Percentiles rank a stretch among this genome's conserved stretches.
phyloP scores from a whole-genome alignment of 2,113 vertebrate species.

The Oplegnathus fasciatus region DNA sequence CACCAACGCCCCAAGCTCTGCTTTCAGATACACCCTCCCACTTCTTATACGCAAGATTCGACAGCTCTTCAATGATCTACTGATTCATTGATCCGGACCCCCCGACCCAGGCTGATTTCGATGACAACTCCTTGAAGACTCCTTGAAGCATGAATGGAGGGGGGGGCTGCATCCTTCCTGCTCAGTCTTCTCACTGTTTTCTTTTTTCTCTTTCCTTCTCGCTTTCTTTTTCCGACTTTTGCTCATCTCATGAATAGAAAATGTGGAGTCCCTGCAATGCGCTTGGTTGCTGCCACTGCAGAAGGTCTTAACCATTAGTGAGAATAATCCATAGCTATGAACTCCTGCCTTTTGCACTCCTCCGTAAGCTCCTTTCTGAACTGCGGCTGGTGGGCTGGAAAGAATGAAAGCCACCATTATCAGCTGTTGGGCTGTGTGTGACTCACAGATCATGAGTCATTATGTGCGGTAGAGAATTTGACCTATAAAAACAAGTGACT shows the following conservation, averaged over 20 bases:
- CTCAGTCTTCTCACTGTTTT: slow-evolving; percentile 18
- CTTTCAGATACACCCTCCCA: slow-evolving; percentile 9
- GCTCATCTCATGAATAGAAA: slow-evolving; percentile 69
- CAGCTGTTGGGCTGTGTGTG: slow-evolving; percentile 46
- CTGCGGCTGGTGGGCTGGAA: slow-evolving; percentile 32
- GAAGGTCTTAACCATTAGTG: slow-evolving; percentile 62
- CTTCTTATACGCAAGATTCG: slow-evolving; percentile 17
- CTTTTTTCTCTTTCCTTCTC: background rate
- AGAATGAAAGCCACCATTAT: slow-evolving; percentile 59
- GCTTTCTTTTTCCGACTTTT: slow-evolving; percentile 20
- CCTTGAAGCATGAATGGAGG: slow-evolving; percentile 48
- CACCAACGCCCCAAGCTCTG: slow-evolving; percentile 10
- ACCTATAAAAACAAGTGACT: slow-evolving; percentile 56
- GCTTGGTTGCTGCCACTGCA: slow-evolving; percentile 47
- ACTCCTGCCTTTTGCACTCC: slow-evolving; percentile 33
- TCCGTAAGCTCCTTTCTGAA: slow-evolving; percentile 37
- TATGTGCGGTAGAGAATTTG: slow-evolving; percentile 34
- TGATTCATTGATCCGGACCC: slow-evolving; percentile 45
- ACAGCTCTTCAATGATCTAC: slow-evolving; percentile 45
- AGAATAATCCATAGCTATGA: slow-evolving; percentile 64
- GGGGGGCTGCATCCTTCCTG: slow-evolving; percentile 5
- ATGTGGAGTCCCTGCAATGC: slow-evolving; percentile 60
- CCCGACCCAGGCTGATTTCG: slow-evolving; percentile 31
- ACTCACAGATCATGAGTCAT: slow-evolving; percentile 65
- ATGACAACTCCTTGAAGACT: slow-evolving; percentile 48